These are phyloP conservation scores for Acanthurus tractus DNA, from an alignment of 2,797 vertebrate species.

Conservation along the genomic window DNA sequence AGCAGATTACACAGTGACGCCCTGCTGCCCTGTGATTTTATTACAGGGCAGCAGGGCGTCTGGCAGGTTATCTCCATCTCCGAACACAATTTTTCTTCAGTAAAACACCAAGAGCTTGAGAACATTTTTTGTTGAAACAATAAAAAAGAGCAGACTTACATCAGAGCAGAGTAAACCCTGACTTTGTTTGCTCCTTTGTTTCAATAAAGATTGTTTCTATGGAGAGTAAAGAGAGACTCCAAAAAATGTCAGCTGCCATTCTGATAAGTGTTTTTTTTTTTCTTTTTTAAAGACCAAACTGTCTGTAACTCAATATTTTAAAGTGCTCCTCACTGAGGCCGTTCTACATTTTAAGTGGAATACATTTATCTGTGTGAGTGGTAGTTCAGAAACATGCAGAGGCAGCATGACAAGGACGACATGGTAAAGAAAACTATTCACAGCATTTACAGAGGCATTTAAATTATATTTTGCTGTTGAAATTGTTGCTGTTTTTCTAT, in stretches of 20 bases:
- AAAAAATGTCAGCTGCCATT: constrained; percentile 2
- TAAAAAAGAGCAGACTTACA: background rate
- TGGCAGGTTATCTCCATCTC: background rate
- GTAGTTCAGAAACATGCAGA: constrained; percentile 24
- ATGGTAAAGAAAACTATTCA: constrained; percentile 14
- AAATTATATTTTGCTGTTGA: constrained; percentile 9
- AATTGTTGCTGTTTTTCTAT: background rate
- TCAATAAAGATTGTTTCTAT: constrained; percentile 20
- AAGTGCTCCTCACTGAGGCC: constrained; percentile 15
- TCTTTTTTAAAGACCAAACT: constrained; percentile 28
- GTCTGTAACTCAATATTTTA: constrained; percentile 4
- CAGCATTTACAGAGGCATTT: constrained; percentile 31
- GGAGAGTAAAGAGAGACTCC: background rate
- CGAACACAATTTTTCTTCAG: background rate
- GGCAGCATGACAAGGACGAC: constrained; percentile 26
- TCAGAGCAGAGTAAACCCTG: no score
- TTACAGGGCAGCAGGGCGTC: background rate
- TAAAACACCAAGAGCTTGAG: background rate
- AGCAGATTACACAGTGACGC: background rate
- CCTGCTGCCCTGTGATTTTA: constrained; percentile 4
- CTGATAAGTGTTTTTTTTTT: constrained; percentile 1
- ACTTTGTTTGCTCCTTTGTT: background rate
- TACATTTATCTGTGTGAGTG: constrained; percentile 32
- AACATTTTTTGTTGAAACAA: background rate
- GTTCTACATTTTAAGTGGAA: constrained; percentile 26